Conservation (phyloP, 2,888 invertebrate genomes). For the Epinotia bilunana region DNA sequence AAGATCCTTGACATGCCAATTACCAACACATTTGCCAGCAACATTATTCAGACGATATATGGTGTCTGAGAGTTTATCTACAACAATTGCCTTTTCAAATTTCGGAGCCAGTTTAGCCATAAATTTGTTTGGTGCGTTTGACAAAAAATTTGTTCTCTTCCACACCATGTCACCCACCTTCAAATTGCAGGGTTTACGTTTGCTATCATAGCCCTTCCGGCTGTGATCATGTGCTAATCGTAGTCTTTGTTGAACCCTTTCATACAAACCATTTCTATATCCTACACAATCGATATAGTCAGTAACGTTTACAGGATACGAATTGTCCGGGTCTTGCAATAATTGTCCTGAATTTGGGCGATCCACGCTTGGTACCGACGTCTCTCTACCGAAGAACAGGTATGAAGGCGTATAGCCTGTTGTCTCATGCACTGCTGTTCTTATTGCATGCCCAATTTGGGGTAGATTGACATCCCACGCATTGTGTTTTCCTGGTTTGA, state of each 20-base stretch:
- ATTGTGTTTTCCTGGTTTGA: slow-evolving; percentile 43
- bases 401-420: slow-evolving; percentile 21
- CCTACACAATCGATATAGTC: neutral
- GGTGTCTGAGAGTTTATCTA: slow-evolving; percentile 31
- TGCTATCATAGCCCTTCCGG: neutral
- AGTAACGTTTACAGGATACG: neutral
- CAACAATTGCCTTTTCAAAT: slow-evolving; percentile 35
- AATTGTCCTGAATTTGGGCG: neutral
- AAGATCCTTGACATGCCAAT: slow-evolving; percentile 25
- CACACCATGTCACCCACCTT: slow-evolving; percentile 36
- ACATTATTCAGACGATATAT: slow-evolving; percentile 40
- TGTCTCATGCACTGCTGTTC: slow-evolving; percentile 16
- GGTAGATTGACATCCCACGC: slow-evolving; percentile 26
- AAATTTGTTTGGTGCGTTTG: slow-evolving; percentile 42
- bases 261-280: neutral
- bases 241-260: neutral
- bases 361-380: neutral
- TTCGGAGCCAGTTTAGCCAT: slow-evolving; percentile 44
- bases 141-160: slow-evolving; percentile 46
- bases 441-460: slow-evolving; percentile 16
- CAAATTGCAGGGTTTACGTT: neutral
- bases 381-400: slow-evolving; percentile 16
- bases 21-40: slow-evolving; percentile 40
- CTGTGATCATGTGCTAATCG: neutral
- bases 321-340: neutral